Evolutionary conservation across 2,797 vertebrate species (phyloP).

Genomic region (Phoebastria nigripes): DNA sequence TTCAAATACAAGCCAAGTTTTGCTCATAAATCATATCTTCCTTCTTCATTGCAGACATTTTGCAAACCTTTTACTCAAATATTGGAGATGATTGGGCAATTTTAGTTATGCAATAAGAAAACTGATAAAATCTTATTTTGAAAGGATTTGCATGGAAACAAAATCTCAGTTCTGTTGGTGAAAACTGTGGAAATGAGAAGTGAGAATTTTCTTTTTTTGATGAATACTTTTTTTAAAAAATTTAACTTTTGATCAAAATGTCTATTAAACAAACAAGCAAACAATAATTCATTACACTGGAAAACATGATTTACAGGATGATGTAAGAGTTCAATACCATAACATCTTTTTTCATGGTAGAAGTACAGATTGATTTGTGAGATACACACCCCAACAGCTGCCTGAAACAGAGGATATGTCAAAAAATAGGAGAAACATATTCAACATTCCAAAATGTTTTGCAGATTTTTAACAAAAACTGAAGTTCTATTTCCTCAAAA

Average conservation of each 20-base stretch:
- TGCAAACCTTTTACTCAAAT: neutral
- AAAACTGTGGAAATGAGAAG: neutral
- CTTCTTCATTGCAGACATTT: neutral
- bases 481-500: neutral
- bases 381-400: slow-evolving; percentile 31
- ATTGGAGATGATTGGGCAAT: neutral
- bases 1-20: neutral
- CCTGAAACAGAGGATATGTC: neutral
- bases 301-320: neutral
- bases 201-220: neutral
- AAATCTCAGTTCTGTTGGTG: neutral
- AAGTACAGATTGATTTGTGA: slow-evolving; percentile 12
- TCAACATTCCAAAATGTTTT: neutral
- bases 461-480: neutral
- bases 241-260: neutral
- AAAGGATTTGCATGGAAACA: neutral
- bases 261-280: neutral
- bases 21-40: neutral
- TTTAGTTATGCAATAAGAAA: slow-evolving; percentile 8
- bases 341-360: neutral
- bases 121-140: slow-evolving; percentile 18
- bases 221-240: neutral
- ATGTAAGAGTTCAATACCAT: neutral
- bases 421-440: neutral
- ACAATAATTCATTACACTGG: neutral